Percentiles rank a stretch among this genome's conserved stretches.
phyloP scores from a whole-genome alignment of 2,797 vertebrate species.

The Bufotes viridis region DNA sequence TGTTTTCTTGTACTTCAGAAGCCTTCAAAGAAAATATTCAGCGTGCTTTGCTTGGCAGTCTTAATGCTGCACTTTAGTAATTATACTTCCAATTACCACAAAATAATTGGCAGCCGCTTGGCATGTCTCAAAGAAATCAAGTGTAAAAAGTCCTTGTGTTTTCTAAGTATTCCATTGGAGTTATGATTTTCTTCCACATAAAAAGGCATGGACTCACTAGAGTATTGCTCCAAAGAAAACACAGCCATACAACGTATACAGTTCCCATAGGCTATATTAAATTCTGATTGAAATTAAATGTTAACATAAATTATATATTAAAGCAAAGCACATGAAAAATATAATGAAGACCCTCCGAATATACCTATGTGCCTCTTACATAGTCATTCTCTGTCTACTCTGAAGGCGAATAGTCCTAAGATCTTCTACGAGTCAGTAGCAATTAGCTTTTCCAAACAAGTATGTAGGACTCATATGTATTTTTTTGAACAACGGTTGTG shows the following conservation, averaged over 20 bases:
- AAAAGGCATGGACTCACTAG: background rate
- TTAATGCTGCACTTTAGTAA: constrained; percentile 1
- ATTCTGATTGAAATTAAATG: constrained; percentile 39
- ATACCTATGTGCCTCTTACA: constrained; percentile 13
- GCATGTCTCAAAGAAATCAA: constrained; percentile 31
- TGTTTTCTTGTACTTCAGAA: background rate
- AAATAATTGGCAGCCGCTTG: constrained; percentile 39
- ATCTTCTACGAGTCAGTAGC: constrained; percentile 23
- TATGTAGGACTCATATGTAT: background rate
- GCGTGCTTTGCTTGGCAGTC: constrained; percentile 29
- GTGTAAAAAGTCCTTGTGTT: constrained; percentile 16
- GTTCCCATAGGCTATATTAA: constrained; percentile 3
- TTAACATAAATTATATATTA: constrained; percentile 18
- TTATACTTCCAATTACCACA: constrained; percentile 47
- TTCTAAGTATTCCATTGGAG: constrained; percentile 4
- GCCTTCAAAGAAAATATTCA: constrained; percentile 29
- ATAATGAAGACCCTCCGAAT: background rate
- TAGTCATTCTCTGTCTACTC: constrained; percentile 13
- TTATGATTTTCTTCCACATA: constrained; percentile 4
- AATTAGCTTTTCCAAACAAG: constrained; percentile 40
- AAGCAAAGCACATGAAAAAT: constrained; percentile 32
- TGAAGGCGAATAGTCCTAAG: background rate
- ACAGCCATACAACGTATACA: background rate
- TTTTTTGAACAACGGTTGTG: background rate
- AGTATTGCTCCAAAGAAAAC: constrained; percentile 1